These are phyloP conservation scores for Lutjanus erythropterus DNA, from an alignment of 2,113 vertebrate species.

Conservation along the genomic window DNA sequence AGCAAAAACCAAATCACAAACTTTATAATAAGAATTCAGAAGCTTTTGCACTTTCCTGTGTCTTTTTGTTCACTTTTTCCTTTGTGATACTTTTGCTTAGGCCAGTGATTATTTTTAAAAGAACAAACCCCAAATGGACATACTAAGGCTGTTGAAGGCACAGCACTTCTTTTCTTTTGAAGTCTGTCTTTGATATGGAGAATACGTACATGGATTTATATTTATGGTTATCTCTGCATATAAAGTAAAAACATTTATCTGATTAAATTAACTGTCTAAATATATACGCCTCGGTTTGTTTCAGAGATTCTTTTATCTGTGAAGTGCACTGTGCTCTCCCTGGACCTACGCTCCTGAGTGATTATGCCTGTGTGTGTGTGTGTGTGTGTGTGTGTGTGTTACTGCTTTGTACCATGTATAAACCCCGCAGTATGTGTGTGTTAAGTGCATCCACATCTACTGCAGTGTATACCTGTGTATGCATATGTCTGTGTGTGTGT, in stretches of 20 bases:
- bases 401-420: slow-evolving; percentile 12
- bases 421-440: not conserved
- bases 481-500: slow-evolving; percentile 11
- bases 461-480: slow-evolving; percentile 10
- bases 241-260: slow-evolving; percentile 68
- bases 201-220: slow-evolving; percentile 63
- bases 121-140: slow-evolving; percentile 75
- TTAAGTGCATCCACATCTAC: not conserved
- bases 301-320: slow-evolving; percentile 73
- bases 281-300: slow-evolving; percentile 69
- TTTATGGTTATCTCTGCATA: slow-evolving; percentile 57
- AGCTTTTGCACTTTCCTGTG: slow-evolving; percentile 38
- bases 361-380: slow-evolving; percentile 62
- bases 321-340: slow-evolving; percentile 50
- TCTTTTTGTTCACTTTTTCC: slow-evolving; percentile 12
- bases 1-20: no score
- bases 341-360: slow-evolving; percentile 70
- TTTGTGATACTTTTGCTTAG: slow-evolving; percentile 61
- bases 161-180: slow-evolving; percentile 65
- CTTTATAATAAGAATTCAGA: not conserved
- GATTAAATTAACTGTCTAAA: slow-evolving; percentile 81
- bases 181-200: slow-evolving; percentile 83
- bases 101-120: slow-evolving; percentile 65
- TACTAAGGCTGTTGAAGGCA: slow-evolving; percentile 39
- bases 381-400: slow-evolving; percentile 25